phyloP scores from a whole-genome alignment of 2,113 vertebrate genomes.

The Dromas ardeola region DNA sequence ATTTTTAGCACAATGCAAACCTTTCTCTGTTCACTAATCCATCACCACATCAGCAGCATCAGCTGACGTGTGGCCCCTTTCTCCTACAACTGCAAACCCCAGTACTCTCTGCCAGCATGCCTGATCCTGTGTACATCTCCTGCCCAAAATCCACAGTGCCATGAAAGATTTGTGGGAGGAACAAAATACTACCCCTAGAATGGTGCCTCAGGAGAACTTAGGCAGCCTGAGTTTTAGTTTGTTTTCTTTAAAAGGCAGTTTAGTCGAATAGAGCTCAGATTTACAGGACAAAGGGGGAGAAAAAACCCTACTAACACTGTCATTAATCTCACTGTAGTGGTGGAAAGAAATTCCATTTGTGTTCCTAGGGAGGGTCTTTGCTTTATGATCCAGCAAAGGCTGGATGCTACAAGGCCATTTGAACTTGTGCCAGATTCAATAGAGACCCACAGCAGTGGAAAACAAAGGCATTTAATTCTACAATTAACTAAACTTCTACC shows the following conservation, averaged over 20 bases:
- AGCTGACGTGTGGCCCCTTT: conserved; percentile 52
- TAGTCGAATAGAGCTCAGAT: neutral
- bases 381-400: conserved; percentile 40
- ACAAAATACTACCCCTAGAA: neutral
- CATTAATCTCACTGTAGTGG: conserved; percentile 42
- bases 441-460: conserved; percentile 24
- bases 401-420: neutral
- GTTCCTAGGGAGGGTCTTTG: conserved; percentile 34
- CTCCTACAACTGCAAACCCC: neutral
- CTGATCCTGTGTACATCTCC: neutral
- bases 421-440: conserved; percentile 33
- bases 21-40: conserved; percentile 56
- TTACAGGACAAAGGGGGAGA: neutral
- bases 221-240: neutral
- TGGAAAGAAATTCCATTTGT: conserved; percentile 41
- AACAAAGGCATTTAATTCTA: neutral
- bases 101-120: neutral
- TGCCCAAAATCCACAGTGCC: neutral
- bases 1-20: conserved; percentile 63
- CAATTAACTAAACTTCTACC: neutral
- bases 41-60: conserved; percentile 54
- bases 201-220: neutral
- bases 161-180: neutral
- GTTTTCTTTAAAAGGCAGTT: conserved; percentile 19
- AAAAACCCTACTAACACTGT: neutral